These are phyloP conservation scores for Dione juno DNA, from an alignment of 2,888 invertebrate genomes.

Conservation along the genomic window DNA sequence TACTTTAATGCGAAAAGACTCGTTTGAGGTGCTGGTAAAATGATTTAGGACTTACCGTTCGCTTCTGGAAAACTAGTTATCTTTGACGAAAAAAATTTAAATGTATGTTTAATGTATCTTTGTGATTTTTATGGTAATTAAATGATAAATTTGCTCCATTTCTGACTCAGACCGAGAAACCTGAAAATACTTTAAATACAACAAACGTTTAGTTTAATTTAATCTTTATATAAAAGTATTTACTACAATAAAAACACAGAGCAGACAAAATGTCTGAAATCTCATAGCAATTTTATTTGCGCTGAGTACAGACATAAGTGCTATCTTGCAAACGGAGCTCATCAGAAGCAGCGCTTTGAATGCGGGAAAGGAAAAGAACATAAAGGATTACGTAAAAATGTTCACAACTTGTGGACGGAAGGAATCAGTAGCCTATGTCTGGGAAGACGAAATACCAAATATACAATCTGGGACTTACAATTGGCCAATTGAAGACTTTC, in stretches of 20 bases:
- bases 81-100: no score
- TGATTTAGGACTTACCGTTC: not conserved
- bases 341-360: conserved; percentile 7
- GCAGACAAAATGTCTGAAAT: not conserved
- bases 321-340: conserved; percentile 13
- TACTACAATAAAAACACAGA: not conserved
- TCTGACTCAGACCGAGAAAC: no score
- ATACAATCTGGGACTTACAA: no score
- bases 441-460: no score
- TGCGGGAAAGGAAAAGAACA: not conserved
- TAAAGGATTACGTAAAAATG: not conserved
- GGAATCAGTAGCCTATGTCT: no score
- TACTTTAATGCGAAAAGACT: not conserved
- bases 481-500: no score
- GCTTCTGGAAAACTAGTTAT: no score
- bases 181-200: no score
- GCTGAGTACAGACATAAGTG: conserved; percentile 12
- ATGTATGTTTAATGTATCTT: no score
- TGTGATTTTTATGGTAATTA: no score
- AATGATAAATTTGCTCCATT: no score
- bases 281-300: conserved; percentile 3
- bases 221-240: not conserved
- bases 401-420: not conserved
- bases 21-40: not conserved
- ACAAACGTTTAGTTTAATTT: no score